A percentile compares a stretch with the other conserved stretches of the same genome.
Evolutionary conservation across 2,888 invertebrate genomes (phyloP).

Genomic region (Vanessa cardui): DNA sequence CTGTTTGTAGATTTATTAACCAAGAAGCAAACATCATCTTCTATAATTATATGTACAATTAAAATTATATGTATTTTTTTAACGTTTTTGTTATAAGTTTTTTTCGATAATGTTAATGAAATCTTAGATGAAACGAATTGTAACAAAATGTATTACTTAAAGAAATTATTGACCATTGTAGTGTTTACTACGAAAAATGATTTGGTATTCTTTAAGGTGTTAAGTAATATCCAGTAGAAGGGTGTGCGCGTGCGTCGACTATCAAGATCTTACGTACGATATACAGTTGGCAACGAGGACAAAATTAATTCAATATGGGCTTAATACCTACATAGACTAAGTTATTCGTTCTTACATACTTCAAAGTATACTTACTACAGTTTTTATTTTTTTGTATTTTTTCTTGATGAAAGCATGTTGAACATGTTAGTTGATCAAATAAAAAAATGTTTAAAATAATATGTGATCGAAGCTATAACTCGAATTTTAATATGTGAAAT

Average conservation of each 20-base stretch:
- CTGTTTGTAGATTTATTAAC: not conserved
- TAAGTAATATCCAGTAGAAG: conserved; percentile 39
- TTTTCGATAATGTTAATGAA: not conserved
- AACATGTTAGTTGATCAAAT: too few species aligned
- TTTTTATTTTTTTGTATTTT: too few species aligned
- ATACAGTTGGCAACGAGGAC: conserved; percentile 29
- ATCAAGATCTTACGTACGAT: conserved; percentile 21
- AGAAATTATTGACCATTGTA: conserved; percentile 30
- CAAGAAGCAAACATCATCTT: not conserved
- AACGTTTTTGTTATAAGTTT: too few species aligned
- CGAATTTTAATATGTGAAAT: too few species aligned
- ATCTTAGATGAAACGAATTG: not conserved
- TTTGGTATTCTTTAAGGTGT: conserved; percentile 39
- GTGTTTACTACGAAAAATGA: conserved; percentile 34
- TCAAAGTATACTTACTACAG: not conserved
- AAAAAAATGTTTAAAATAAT: too few species aligned
- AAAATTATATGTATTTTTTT: not conserved
- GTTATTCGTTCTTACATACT: not conserved
- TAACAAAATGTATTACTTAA: conserved; percentile 17
- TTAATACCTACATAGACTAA: conserved; percentile 1
- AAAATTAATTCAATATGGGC: conserved; percentile 1
- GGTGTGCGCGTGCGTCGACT: conserved; percentile 30
- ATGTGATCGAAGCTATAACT: too few species aligned
- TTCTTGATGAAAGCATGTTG: too few species aligned
- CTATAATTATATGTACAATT: not conserved